Evolutionary conservation across 2,113 vertebrate genomes (phyloP), one percentile per base, ranked within the genome.

Genomic region (Menidia beryllina): DNA sequence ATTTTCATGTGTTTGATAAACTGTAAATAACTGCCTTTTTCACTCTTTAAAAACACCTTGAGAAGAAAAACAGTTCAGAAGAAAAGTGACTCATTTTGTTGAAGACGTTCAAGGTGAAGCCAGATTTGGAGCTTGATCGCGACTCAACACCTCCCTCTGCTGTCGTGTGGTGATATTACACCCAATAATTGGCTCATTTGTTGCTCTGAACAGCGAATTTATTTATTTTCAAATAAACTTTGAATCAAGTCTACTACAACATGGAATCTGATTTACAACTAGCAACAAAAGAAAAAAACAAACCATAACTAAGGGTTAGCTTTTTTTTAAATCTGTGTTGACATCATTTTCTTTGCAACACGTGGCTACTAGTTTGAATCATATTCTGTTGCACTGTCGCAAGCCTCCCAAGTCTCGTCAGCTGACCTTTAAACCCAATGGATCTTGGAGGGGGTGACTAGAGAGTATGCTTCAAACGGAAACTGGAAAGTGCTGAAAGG

Each of bases 91-190:
- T 34, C 30, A 10, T 30, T 30, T 4, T 34, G 30, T 34, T 5
- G 30, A 34, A 8, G 30, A 34, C 2, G 30, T 10, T 34, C 30
- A 34, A 34, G 30, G 10, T 34, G 30, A 10, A 34, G 7, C 30
- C 30, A 8, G 4, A 30, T 8, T n/a, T n/a, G 8, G 8, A 14
- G 7, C 4, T 1, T 7, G 26, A 43, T 23, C 2, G 50, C 81
- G 72, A 61, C 54, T 50, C 78, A 84, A 88, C 62, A 81, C 7
- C 25, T 2, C 75, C 81, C 68, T 75, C 90, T 89, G 25, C 9
- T 0, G 77, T 13, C 15, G 2, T 0, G 3, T 1, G 0, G 0
- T 1, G 14, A 21, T 53, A 85, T 56, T 77, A 58, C 81, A 67
- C 0, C 2, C 11, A 51, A 13, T 43, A 21, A 1, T 20, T 9